phyloP scores from a whole-genome alignment of 37 sponge, comb jelly and placozoan species.

The Halisarca cf. caerulea region DNA sequence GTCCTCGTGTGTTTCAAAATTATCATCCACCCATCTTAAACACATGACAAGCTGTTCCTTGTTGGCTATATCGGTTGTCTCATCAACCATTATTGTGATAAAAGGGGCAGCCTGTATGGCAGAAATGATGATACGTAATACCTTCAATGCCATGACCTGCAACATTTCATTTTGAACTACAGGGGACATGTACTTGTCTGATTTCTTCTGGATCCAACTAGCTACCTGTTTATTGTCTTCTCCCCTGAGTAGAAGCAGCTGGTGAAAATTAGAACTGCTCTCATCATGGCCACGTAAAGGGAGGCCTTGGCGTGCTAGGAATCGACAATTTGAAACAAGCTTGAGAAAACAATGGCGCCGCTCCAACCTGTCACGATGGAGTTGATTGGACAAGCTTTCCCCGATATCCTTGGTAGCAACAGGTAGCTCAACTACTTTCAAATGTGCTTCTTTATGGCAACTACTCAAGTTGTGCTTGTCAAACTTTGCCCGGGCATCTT shows the following conservation, averaged over 20 bases:
- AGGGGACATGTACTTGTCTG: conserved; percentile 49
- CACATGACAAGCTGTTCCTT: conserved; percentile 37
- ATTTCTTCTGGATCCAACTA: background rate
- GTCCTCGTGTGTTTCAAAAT: no score
- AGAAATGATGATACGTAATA: conserved; percentile 16
- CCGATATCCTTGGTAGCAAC: conserved; percentile 40
- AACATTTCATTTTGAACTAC: conserved; percentile 51
- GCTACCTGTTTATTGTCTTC: background rate
- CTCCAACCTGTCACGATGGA: conserved; percentile 40
- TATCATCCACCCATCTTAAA: conserved; percentile 7
- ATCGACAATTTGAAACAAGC: no score
- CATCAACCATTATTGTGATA: conserved; percentile 40
- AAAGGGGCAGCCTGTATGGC: background rate
- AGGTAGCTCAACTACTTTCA: conserved; percentile 42
- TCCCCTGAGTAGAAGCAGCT: conserved; percentile 44
- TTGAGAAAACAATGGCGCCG: no score
- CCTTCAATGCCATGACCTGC: conserved; percentile 37
- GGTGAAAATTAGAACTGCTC: conserved; percentile 37
- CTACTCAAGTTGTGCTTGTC: conserved; percentile 65
- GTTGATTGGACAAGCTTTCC: conserved; percentile 36
- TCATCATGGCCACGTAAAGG: no score
- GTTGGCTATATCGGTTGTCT: conserved; percentile 28
- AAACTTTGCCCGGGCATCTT: conserved; percentile 68
- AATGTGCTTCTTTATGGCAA: conserved; percentile 73
- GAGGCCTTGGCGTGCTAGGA: no score